phyloP scores from a whole-genome alignment of 2,797 vertebrate species.

The Naso thynnoides region DNA sequence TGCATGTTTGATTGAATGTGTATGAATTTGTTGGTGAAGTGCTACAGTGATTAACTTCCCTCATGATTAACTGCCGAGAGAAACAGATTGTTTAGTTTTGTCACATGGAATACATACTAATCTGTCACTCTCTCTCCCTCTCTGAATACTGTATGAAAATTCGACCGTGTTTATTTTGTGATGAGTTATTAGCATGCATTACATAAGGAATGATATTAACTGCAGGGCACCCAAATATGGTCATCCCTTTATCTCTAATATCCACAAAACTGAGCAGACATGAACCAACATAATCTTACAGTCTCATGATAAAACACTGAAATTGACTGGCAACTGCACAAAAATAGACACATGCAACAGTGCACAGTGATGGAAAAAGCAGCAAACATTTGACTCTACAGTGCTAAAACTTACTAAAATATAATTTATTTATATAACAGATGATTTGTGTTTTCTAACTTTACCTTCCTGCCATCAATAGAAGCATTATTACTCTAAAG shows the following conservation, averaged over 20 bases:
- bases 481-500: neutral
- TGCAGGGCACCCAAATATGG: slow-evolving; percentile 17
- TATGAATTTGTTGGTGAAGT: slow-evolving; percentile 18
- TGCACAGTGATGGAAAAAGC: neutral
- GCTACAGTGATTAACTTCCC: slow-evolving; percentile 42
- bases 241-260: slow-evolving; percentile 26
- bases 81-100: slow-evolving; percentile 32
- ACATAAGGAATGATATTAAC: slow-evolving; percentile 13
- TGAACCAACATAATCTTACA: slow-evolving; percentile 27
- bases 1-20: slow-evolving; percentile 35
- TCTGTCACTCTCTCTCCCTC: neutral
- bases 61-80: slow-evolving; percentile 32
- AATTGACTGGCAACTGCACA: neutral
- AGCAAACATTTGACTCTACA: slow-evolving; percentile 14
- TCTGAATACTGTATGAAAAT: slow-evolving; percentile 22
- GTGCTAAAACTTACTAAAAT: neutral
- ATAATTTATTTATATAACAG: slow-evolving; percentile 7
- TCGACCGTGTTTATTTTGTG: slow-evolving; percentile 48
- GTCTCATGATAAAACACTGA: slow-evolving; percentile 22
- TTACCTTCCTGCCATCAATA: neutral
- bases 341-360: slow-evolving; percentile 4
- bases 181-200: slow-evolving; percentile 52
- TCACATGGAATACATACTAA: slow-evolving; percentile 16
- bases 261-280: slow-evolving; percentile 10
- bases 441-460: neutral